Evolutionary conservation across 92 coral and sea anemone genomes (phyloP), one percentile per base, ranked within the genome.

Genomic region (Blastomussa wellsi): DNA sequence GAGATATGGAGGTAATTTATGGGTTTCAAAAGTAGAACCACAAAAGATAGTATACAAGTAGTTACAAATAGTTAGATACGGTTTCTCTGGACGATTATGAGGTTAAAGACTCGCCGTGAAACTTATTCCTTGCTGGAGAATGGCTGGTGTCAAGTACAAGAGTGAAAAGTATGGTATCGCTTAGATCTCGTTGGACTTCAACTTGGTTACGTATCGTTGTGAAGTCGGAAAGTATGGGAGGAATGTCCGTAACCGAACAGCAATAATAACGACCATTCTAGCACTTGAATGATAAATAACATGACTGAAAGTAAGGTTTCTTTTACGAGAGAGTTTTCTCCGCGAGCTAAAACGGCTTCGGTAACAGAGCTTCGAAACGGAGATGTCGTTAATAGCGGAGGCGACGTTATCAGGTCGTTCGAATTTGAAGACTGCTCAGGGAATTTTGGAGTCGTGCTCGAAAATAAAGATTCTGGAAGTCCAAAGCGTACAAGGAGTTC

Each of bases 351-450:
- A 26, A 74, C 60, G 65, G 80, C 47, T 83, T 64, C 86, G 10
- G 41, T 1, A 33, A 52, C 69, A 32, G 78, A 82, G 37, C 62
- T 57, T 28, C 81, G 80, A 75, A 59, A 72, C 3, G 76, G 79
- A 74, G 87, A 83, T 62, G 31, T 82, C 22, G 72, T 16, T 57
- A n/a, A n/a, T n/a, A 38, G 59, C 38, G 26, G 37, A 82, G 90
- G 77, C 62, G 92, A 81, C 72, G n/a, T n/a, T n/a, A 73, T 84
- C 19, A 71, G 73, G 48, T 78, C 87, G 53, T 87, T 90, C 59
- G 95, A 93, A 85, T 93, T 95, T 82, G 91, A 95, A 69, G 90
- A 88, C 22, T 93, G 98, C 82, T 83, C 96, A 19, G 72, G 90
- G 16, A 88, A 90, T 81, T 94, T 94, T 86, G 98, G 98, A 55